Evolutionary conservation across 2,888 invertebrate species (phyloP), one percentile per base, ranked within the genome.

Genomic region (Linnaemya tessellans): DNA sequence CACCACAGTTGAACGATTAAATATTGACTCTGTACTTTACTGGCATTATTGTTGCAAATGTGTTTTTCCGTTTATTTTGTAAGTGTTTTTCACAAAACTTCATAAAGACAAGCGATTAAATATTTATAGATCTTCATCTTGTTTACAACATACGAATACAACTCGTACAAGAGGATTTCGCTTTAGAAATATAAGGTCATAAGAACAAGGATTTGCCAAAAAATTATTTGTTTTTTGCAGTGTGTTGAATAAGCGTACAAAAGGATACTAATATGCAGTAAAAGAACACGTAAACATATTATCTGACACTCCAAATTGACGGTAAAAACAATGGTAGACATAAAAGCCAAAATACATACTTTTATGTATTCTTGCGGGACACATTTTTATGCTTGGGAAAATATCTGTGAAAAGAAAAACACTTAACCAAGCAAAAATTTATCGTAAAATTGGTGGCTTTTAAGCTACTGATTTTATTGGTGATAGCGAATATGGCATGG

Each of bases 71-170:
- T 30, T 22, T n/a, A 30, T 58, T 58, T 15, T 7, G 9, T n/a
- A 58, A 30, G 10, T 22, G 22, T 11, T 54, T 25, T 20, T 15
- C n/a, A 30, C 30, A 8, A n/a, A 58, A 30, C 22, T 54, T 54
- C 8, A 20, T 22, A 58, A 30, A 58, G 41, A 60, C 46, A 60
- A 49, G 30, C 58, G 58, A 30, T 73, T 73, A 73, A 73, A 60
- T 60, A 60, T 73, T 73, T 56, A 41, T 56, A 70, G 41, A 43
- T 70, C n/a, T 25, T 41, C 35, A 49, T 64, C 7, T 65, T 11
- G 3, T 67, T 18, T 43, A 7, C 13, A 30, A 46, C 9, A 0
- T 10, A 7, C 35, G 18, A 67, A 1, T 7, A 1, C 35, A 35
- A 51, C 5, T 7, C 22, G n/a, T 43, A 64, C 43, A 22, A 43